Conservation (phyloP, 2,888 invertebrate species). For the Tiliacea citrago region DNA sequence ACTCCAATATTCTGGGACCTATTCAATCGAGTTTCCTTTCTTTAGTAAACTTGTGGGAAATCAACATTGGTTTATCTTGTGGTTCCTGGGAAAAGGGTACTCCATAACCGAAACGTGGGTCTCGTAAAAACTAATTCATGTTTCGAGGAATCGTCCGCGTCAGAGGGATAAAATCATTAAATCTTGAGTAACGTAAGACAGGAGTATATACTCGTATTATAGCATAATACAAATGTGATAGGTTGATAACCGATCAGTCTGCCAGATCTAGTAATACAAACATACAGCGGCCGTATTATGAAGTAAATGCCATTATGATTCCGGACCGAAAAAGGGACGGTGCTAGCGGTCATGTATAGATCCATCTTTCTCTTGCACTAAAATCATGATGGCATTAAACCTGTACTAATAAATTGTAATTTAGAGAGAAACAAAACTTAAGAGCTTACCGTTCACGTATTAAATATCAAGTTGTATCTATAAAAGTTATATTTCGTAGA, state of each 20-base stretch:
- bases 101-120: not conserved
- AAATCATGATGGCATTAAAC: too few species aligned
- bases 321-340: too few species aligned
- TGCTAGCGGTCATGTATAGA: too few species aligned
- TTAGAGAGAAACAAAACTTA: too few species aligned
- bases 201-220: not conserved
- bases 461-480: not conserved
- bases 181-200: not conserved
- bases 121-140: not conserved
- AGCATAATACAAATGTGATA: not conserved
- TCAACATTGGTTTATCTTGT: not conserved
- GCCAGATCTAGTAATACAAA: too few species aligned
- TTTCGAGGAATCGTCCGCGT: not conserved
- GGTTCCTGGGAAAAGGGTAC: not conserved
- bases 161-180: not conserved
- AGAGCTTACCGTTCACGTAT: not conserved
- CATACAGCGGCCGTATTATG: too few species aligned
- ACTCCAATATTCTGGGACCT: constrained; percentile 12
- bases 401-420: too few species aligned
- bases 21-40: constrained; percentile 19
- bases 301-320: too few species aligned
- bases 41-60: not conserved
- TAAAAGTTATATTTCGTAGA: not conserved
- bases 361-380: too few species aligned
- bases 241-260: too few species aligned